phyloP scores from a whole-genome alignment of 2,797 vertebrate species.

The Mus spretus region DNA sequence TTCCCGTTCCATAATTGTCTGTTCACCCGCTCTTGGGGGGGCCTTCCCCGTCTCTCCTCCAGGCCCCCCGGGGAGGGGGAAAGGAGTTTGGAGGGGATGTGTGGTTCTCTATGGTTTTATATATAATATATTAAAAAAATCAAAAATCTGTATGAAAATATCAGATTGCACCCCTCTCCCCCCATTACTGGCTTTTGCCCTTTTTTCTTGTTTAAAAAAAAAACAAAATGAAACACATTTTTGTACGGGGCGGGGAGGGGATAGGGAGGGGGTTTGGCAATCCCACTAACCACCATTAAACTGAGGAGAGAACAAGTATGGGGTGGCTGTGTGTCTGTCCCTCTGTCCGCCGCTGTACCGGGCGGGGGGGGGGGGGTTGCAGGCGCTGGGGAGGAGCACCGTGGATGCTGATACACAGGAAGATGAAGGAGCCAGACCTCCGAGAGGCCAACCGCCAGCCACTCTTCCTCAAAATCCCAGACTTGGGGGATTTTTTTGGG shows the following conservation, averaged over 20 bases:
- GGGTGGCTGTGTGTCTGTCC: constrained; percentile 79
- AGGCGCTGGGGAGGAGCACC: neutral
- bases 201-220: constrained; percentile 79
- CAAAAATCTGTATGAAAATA: constrained; percentile 86
- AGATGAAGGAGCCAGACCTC: neutral
- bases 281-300: constrained; percentile 87
- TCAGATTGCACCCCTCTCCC: constrained; percentile 82
- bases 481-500: neutral
- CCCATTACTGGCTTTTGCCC: constrained; percentile 81
- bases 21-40: constrained; percentile 74
- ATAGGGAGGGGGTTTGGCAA: constrained; percentile 79
- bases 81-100: constrained; percentile 68
- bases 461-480: neutral
- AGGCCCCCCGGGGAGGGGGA: constrained; percentile 75
- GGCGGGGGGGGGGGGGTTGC: neutral
- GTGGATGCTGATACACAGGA: neutral
- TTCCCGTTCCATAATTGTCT: constrained; percentile 64
- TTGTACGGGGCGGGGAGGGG: constrained; percentile 81
- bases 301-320: constrained; percentile 83
- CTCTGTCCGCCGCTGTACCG: neutral
- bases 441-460: neutral
- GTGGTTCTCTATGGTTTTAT: constrained; percentile 86
- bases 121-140: constrained; percentile 88
- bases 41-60: constrained; percentile 81
- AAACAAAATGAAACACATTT: constrained; percentile 73